Base-by-base conservation (phyloP, 37 sponge, comb jelly and placozoan species). In the Petrosia ficiformis region DNA sequence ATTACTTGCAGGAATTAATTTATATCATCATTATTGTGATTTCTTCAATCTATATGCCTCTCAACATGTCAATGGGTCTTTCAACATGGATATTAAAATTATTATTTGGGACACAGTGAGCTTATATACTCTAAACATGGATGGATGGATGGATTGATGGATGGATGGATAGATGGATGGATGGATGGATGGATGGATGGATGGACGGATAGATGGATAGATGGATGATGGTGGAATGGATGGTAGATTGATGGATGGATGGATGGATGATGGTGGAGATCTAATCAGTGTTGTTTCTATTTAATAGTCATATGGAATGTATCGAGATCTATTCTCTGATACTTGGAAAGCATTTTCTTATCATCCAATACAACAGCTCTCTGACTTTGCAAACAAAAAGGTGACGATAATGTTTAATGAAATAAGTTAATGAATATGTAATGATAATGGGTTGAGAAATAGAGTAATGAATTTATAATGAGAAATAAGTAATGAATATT, bases 21-120 rank as follows among this genome's bases (percentile, higher is more conserved):
- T 95, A 68, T 95, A 92, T 65, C 96, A 95, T 65, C 96, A 95
- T 63, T 95, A 72, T 76, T 95, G 96, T 73, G 96, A 95, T 68
- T 92, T 92, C 77, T 88, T 86, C 84, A 95, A 95, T 70, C 74
- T 95, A 37, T 95, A 89, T 73, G 96, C 93, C 8, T 86, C 96
- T 6, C 92, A 89, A 79, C 96, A 95, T 66, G 76, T 77, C 57
- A 92, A 95, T 70, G 87, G 87, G 32, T 84, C 90, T n/a, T 95
- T 95, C 79, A 59, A 70, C n/a, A 74, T 83, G 57, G 90, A 95
- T 63, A 59, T 89, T 14, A 44, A 80, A 37, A 85, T 95, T 5
- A 79, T 95, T 33, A 77, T 82, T 65, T 95, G 96, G 96, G 93
- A 95, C 84, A 92, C 96, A 5, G 93, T 90, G 54, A 76, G 90